Evolutionary conservation across 2,797 vertebrate species (phyloP), one percentile per base, ranked within the genome.

Genomic region (Amazona finschi): DNA sequence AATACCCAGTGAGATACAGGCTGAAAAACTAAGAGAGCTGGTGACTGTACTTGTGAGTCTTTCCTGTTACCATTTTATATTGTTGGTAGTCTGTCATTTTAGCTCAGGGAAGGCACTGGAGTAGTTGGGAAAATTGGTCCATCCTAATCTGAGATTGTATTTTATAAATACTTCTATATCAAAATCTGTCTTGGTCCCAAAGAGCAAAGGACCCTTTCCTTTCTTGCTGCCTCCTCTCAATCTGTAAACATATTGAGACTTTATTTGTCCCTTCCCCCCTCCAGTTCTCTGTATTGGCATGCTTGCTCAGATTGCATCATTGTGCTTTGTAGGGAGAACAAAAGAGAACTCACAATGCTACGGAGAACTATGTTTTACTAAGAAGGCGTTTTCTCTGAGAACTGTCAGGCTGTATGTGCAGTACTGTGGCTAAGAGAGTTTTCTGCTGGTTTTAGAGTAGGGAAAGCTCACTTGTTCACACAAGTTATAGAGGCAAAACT

Each of bases 181-280:
- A 90, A 82, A 92, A 43, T 33, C 25, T 43, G 4, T 65, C 70
- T 65, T 49, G 25, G n/a, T 31, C 18, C 55, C 47, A 87, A 18
- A 7, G 16, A 78, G 39, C 57, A 39, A 79, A 55, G 53, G 13
- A 82, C 16, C 44, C 22, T 46, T 19, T 19, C 39, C 9, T 49
- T 77, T 85, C 70, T 85, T 33, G 22, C 11, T 58, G 19, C 44
- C 7, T 70, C 61, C 28, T 62, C 53, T 55, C 47, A 50, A 16
- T 38, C 46, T 83, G 46, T 58, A 64, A 60, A 14, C 4, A 79
- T 72, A 47, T 1, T 61, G 25, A 81, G 25, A 36, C 6, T 15
- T n/a, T 3, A 8, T 9, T 17, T 14, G 17, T 19, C 14, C 16
- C 11, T 27, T 27, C 12, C 11, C 8, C 4, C 0, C 0, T 8